Conservation (phyloP, 2,797 vertebrate genomes). For the Todus mexicanus region DNA sequence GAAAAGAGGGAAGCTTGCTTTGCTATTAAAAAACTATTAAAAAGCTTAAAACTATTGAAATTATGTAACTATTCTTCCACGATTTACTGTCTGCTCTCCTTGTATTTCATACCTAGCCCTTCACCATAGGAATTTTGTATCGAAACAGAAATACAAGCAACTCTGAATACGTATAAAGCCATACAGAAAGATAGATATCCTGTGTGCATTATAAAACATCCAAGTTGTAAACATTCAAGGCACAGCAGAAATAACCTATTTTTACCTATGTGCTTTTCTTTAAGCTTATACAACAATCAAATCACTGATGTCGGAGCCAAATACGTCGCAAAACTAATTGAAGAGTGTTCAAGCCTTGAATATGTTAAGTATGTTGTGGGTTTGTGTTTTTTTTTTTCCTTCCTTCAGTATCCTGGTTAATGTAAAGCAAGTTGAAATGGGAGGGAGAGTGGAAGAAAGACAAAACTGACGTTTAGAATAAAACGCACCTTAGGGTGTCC, state of each 20-base stretch:
- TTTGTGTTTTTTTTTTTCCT: background rate
- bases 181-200: background rate
- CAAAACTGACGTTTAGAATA: background rate
- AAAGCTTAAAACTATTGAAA: too few relatives aligned
- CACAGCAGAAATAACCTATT: constrained; percentile 10
- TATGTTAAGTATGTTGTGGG: constrained; percentile 83
- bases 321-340: constrained; percentile 85
- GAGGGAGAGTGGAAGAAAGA: background rate
- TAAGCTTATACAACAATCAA: constrained; percentile 91
- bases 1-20: constrained; percentile 18
- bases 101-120: background rate
- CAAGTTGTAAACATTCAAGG: constrained; percentile 7
- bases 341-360: constrained; percentile 84
- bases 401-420: background rate
- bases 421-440: background rate
- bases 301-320: constrained; percentile 90
- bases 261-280: constrained; percentile 26
- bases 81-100: background rate
- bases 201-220: background rate
- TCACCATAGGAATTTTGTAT: background rate
- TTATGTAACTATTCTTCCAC: background rate
- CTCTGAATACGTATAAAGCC: background rate
- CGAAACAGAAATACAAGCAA: background rate
- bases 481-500: background rate
- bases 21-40: too few relatives aligned